These are phyloP conservation scores for Hypanus sabinus DNA, from an alignment of 2,113 vertebrate genomes.

Conservation along the genomic window DNA sequence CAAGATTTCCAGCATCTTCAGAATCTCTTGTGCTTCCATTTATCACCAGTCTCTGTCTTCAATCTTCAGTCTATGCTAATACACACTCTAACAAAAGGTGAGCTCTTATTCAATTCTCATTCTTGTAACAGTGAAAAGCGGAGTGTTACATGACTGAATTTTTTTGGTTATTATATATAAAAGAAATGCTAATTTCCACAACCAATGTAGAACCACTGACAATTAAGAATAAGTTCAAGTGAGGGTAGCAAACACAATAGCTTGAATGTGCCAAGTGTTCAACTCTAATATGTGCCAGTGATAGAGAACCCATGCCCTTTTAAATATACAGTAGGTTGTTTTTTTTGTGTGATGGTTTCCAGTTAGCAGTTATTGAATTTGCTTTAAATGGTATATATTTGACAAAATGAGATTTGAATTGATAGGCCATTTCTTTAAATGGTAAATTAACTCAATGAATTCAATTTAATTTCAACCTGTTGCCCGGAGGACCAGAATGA, in stretches of 20 bases:
- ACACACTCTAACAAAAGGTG: too few species aligned
- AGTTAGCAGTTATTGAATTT: not conserved
- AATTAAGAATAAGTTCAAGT: not conserved
- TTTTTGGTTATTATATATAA: not conserved
- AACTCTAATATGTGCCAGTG: not conserved
- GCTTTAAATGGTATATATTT: not conserved
- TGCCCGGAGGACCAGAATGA: slow-evolving; percentile 2
- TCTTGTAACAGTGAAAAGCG: too few species aligned
- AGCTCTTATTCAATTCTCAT: too few species aligned
- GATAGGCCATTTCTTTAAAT: not conserved
- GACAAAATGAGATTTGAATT: not conserved
- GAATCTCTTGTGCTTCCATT: too few species aligned
- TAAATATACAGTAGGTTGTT: not conserved
- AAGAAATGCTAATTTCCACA: not conserved
- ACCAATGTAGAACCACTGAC: not conserved
- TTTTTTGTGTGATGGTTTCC: not conserved
- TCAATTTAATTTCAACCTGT: slow-evolving; percentile 9
- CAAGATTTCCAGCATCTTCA: too few species aligned
- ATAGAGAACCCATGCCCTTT: not conserved
- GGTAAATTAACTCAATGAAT: not conserved
- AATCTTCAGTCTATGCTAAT: not conserved
- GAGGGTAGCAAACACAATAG: not conserved
- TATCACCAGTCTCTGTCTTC: not conserved
- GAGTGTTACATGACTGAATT: too few species aligned
- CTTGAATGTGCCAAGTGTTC: too few species aligned